Evolutionary conservation across 2,113 vertebrate genomes (phyloP).

Genomic region (Trogon melanurus): DNA sequence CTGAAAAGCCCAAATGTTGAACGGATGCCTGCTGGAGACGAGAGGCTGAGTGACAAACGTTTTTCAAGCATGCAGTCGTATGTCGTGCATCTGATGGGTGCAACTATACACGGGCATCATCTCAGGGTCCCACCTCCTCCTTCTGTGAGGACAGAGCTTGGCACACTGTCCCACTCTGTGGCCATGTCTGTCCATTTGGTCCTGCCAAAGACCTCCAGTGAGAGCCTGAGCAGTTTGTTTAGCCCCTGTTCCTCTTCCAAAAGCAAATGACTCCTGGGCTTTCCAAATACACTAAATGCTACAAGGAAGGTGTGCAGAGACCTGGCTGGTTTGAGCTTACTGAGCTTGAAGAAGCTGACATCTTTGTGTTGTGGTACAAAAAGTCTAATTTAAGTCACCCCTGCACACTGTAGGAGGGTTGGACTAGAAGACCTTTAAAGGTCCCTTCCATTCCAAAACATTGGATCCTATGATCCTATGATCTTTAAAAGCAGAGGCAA

Average conservation of each 20-base stretch:
- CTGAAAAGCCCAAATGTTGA: not conserved
- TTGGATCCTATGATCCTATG: no score
- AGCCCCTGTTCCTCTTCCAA: not conserved
- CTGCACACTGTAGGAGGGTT: no score
- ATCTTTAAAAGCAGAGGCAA: not conserved
- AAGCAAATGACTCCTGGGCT: not conserved
- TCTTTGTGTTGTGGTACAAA: not conserved
- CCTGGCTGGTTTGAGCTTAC: not conserved
- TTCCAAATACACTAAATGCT: not conserved
- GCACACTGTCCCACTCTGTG: accelerated
- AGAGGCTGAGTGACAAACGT: accelerated
- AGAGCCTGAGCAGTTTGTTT: accelerated
- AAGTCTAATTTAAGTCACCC: no score
- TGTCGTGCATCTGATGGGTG: accelerated
- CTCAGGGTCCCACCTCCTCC: not conserved
- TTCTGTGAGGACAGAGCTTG: not conserved
- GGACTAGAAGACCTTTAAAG: no score
- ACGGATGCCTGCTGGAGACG: not conserved
- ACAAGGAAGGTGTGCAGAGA: not conserved
- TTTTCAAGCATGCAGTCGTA: not conserved
- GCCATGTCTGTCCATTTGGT: not conserved
- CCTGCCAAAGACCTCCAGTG: accelerated
- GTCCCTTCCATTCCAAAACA: no score
- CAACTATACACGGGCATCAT: no score
- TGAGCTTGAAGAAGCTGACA: not conserved